Base-by-base conservation (phyloP, 2,888 invertebrate genomes). In the Schrankia costaestrigalis region DNA sequence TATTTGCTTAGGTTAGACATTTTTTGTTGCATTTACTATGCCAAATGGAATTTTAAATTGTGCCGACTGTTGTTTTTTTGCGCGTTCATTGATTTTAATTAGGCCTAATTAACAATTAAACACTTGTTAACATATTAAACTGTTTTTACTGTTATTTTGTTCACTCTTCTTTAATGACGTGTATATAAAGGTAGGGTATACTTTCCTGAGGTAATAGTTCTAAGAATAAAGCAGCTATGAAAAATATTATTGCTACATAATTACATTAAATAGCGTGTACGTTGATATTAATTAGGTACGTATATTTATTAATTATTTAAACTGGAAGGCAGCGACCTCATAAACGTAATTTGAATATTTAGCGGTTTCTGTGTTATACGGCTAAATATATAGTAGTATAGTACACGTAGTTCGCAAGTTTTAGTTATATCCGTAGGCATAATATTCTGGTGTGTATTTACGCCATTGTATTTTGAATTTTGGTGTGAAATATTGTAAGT, bases 1-100 rank as follows among this genome's bases (percentile, higher is more conserved):
- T 58, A 59, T 62, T 56, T 44, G 40, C 41, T 54, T 51, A 53
- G 41, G 42, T 46, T 44, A 41, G 30, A 41, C 43, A 35, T 53
- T 58, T 52, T 48, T 52, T 50, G 48, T 51, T 29, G 41, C 22
- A 31, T 41, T 41, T 26, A 11, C 33, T 55, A 46, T 42, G 43
- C 21, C 40, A 44, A 56, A 44, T 46, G 47, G 38, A 27, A 36
- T 46, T 47, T 44, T 33, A 40, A 45, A 22, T 29, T 23, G 11
- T 26, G 29, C n/a, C 13, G 25, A 18, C 1, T 30, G 18, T 26
- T 9, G 9, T 35, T 47, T 45, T 34, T n/a, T 33, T 38, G 14
- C 31, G 19, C 9, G 8, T 10, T 33, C 25, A 25, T 31, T 23
- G 23, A 8, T 33, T 47, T 51, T 46, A 41, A 48, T 55, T 40